Conservation (phyloP, 2,888 invertebrate genomes). For the Eulithis testata region DNA sequence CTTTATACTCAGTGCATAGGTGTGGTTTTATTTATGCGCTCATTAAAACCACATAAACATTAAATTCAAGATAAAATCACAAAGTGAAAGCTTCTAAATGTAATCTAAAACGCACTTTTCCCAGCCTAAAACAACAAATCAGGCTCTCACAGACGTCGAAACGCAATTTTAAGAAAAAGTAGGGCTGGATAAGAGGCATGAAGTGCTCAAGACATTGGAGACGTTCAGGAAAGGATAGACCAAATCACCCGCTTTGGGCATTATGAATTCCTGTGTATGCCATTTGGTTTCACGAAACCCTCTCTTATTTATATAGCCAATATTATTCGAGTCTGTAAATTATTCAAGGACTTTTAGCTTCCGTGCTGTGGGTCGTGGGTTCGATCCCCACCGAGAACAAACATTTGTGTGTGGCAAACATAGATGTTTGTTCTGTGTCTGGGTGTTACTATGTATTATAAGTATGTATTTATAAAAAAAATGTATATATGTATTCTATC, state of each 20-base stretch:
- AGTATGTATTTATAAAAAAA: no score
- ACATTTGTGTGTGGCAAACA: no score
- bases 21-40: neutral
- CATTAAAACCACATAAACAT: conserved; percentile 19
- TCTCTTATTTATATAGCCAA: neutral
- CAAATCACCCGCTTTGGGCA: conserved; percentile 13
- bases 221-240: conserved; percentile 23
- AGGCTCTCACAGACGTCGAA: conserved; percentile 22
- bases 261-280: conserved; percentile 15
- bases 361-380: no score
- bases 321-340: neutral
- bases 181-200: conserved; percentile 25
- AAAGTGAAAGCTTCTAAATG: conserved; percentile 36
- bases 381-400: no score
- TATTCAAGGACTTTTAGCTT: neutral
- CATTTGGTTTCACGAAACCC: conserved; percentile 12
- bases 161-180: conserved; percentile 33
- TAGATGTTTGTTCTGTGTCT: no score
- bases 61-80: conserved; percentile 25
- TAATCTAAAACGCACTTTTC: conserved; percentile 36
- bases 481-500: no score
- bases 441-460: no score
- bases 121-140: conserved; percentile 48
- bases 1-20: no score
- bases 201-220: conserved; percentile 31